These are phyloP conservation scores for Mustela lutreola DNA, from an alignment of 2,113 vertebrate species.

Conservation along the genomic window DNA sequence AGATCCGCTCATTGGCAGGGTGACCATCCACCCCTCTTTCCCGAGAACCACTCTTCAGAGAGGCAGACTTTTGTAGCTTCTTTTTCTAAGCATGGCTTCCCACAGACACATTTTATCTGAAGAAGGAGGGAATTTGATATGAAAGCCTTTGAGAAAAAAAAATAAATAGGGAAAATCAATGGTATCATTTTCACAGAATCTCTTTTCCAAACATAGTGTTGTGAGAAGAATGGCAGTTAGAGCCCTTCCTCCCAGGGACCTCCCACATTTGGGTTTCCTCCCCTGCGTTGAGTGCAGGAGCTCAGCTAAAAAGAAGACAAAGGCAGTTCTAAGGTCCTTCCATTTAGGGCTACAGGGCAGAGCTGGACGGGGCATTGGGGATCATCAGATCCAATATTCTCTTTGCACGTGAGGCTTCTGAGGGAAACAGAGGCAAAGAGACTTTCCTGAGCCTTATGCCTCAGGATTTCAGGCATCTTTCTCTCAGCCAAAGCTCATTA, in stretches of 20 bases:
- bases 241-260: not conserved
- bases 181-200: constrained; percentile 59
- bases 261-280: not conserved
- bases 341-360: not conserved
- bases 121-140: not conserved
- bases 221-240: not conserved
- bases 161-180: constrained; percentile 55
- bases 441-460: not conserved
- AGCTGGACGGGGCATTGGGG: not conserved
- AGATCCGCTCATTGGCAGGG: not conserved
- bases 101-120: not conserved
- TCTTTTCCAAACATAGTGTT: not conserved
- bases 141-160: constrained; percentile 47
- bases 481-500: not conserved
- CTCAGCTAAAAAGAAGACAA: not conserved
- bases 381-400: not conserved
- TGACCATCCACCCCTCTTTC: not conserved
- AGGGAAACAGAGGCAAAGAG: not conserved
- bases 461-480: not conserved
- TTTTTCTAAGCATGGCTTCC: constrained; percentile 30
- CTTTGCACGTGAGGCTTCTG: not conserved
- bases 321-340: not conserved
- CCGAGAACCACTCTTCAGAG: not conserved
- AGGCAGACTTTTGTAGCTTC: not conserved
- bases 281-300: not conserved